phyloP scores from a whole-genome alignment of 2,113 vertebrate genomes.

The Pedionomus torquatus region DNA sequence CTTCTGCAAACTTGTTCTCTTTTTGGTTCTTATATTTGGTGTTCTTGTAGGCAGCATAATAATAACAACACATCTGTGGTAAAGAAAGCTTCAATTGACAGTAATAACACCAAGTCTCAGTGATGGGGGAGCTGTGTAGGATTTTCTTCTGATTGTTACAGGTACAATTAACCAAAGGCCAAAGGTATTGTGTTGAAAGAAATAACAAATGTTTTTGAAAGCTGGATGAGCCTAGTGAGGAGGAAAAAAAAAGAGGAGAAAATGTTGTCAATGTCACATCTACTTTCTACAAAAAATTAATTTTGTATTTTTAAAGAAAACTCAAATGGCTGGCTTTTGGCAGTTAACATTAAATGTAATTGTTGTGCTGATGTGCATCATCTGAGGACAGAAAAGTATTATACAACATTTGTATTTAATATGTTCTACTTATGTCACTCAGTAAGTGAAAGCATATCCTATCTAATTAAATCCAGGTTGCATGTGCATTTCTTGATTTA shows the following conservation, averaged over 20 bases:
- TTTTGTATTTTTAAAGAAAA: background rate
- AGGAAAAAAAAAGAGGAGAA: background rate
- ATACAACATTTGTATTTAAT: background rate
- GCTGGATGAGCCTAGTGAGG: background rate
- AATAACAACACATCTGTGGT: background rate
- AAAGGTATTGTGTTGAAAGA: background rate
- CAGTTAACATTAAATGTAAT: background rate
- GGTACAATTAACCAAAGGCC: background rate
- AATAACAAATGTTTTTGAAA: background rate
- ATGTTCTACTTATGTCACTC: background rate
- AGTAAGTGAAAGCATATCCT: background rate
- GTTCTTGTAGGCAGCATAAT: background rate
- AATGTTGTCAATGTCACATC: background rate
- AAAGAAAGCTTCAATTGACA: background rate
- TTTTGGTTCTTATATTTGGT: background rate
- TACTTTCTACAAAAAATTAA: background rate
- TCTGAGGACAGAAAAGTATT: background rate
- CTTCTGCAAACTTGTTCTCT: background rate
- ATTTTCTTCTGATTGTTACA: background rate
- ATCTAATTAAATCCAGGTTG: slow-evolving; percentile 26
- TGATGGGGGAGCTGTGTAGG: background rate
- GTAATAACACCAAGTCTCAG: background rate
- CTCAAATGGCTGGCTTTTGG: background rate
- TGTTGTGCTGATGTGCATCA: background rate
- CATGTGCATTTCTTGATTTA: background rate